phyloP scores from a whole-genome alignment of 2,888 invertebrate species.

The Vesta saturnalis region DNA sequence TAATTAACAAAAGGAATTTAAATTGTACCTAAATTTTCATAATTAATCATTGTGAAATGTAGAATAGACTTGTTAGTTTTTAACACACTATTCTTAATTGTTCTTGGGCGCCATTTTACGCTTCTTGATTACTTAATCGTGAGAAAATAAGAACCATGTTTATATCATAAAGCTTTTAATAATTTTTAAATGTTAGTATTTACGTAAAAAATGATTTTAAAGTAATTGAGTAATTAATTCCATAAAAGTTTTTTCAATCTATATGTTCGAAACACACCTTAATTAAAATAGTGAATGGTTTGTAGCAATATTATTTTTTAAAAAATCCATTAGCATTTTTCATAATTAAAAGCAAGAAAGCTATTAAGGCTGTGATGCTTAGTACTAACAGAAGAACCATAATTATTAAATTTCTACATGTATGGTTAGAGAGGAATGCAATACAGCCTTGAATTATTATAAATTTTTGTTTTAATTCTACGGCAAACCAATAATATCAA shows the following conservation, averaged over 20 bases:
- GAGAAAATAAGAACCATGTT: slow-evolving; percentile 17
- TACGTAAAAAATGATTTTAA: neutral
- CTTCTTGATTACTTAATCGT: slow-evolving; percentile 27
- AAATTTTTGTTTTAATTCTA: slow-evolving; percentile 29
- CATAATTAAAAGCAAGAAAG: slow-evolving; percentile 14
- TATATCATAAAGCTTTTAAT: neutral
- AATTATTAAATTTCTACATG: slow-evolving; percentile 30
- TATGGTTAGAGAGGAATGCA: slow-evolving; percentile 23
- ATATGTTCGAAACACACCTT: neutral
- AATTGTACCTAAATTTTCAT: neutral
- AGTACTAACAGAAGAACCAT: slow-evolving; percentile 25
- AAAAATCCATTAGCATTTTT: slow-evolving; percentile 15
- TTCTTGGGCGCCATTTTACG: slow-evolving; percentile 26
- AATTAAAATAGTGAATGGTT: slow-evolving; percentile 6
- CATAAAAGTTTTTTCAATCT: neutral
- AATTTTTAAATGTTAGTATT: neutral
- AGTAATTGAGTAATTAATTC: neutral
- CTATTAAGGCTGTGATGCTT: slow-evolving; percentile 7
- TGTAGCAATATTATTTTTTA: neutral
- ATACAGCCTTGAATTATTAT: slow-evolving; percentile 28
- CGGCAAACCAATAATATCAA: slow-evolving; percentile 22
- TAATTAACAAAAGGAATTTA: neutral
- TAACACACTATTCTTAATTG: slow-evolving; percentile 20
- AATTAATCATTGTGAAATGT: slow-evolving; percentile 12
- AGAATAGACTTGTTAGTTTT: slow-evolving; percentile 9